Base-by-base conservation (phyloP, 2,113 vertebrate species). In the Mormoops blainvillei region DNA sequence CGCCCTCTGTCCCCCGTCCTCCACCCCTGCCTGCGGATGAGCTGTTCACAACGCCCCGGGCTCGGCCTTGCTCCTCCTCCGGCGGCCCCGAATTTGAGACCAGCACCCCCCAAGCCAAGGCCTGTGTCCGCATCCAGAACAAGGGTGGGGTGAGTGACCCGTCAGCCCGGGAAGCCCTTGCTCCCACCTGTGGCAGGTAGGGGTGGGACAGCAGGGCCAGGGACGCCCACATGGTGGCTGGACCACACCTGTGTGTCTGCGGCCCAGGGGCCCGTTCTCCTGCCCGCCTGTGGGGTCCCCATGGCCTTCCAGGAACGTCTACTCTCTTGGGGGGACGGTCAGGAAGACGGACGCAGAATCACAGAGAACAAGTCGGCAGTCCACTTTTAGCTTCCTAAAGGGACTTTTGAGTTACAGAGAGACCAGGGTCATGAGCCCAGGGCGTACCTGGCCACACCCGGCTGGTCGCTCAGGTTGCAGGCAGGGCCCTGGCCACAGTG, bases 281-380 rank as follows among this genome's bases (percentile, higher is more conserved):
- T 1, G 3, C 58, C 48, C 15, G 26, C 24, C 58, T 16, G n/a
- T 9, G 5, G 43, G 22, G 56, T 26, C 41, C 22, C 24, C 0
- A 0, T 13, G 4, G 43, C 73, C 26, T 4, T 16, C 65, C 31
- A 20, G 38, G 4, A n/a, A 6, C 0, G 0, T 10, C 10, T 12
- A 6, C 61, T 7, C 12, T 22, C n/a, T 4, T 22, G 26, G 19
- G 4, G 19, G n/a, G n/a, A n/a, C n/a, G 7, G 11, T 31, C 61
- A 0, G 9, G 48, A 24, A 28, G 10, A 3, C 14, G 28, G 26
- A 52, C 36, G 9, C 45, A 41, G 74, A 78, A 54, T 12, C 28
- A 1, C 16, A 31, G 13, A 38, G 24, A 24, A 6, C 2, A 0
- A 15, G 28, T 0, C 1, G 6, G 2, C 4, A 3, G 18, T 52